A percentile compares a stretch with the other conserved stretches of the same genome.
phyloP scores from a whole-genome alignment of 2,888 invertebrate genomes.

The Leucania comma region DNA sequence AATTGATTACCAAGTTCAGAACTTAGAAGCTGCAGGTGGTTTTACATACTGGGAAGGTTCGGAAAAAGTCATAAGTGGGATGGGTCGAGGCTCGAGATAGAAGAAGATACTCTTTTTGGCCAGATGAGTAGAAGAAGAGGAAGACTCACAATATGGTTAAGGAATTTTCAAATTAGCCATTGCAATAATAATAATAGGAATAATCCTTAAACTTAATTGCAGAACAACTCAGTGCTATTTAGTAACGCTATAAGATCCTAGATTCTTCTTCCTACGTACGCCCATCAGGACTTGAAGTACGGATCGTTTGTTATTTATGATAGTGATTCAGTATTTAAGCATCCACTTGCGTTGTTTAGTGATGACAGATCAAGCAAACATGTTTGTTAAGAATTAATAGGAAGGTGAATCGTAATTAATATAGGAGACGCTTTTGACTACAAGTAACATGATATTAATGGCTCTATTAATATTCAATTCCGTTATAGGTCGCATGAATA shows the following conservation, averaged over 20 bases:
- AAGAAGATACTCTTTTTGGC: too few relatives aligned
- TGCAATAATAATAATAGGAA: neutral
- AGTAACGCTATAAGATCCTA: conserved; percentile 42
- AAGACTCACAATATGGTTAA: too few relatives aligned
- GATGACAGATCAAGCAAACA: conserved; percentile 46
- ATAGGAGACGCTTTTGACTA: neutral
- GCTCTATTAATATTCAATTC: conserved; percentile 25
- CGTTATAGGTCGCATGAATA: conserved; percentile 1
- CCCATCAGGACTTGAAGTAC: conserved; percentile 41
- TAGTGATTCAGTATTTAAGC: conserved; percentile 44
- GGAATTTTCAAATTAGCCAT: neutral
- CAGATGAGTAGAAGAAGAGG: too few relatives aligned
- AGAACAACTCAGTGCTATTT: conserved; percentile 52
- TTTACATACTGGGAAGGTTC: neutral
- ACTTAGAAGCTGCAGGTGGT: neutral
- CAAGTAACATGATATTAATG: conserved; percentile 25
- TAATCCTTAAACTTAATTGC: conserved; percentile 21
- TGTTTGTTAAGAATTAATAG: conserved; percentile 5
- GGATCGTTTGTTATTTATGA: conserved; percentile 51
- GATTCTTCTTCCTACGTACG: conserved; percentile 63
- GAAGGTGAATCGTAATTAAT: conserved; percentile 30
- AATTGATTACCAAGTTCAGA: too few relatives aligned
- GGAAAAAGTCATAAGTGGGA: neutral
- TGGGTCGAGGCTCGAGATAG: too few relatives aligned
- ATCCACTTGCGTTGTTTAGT: conserved; percentile 37